Base-by-base conservation (phyloP, 2,113 vertebrate species). In the Prunella himalayana region DNA sequence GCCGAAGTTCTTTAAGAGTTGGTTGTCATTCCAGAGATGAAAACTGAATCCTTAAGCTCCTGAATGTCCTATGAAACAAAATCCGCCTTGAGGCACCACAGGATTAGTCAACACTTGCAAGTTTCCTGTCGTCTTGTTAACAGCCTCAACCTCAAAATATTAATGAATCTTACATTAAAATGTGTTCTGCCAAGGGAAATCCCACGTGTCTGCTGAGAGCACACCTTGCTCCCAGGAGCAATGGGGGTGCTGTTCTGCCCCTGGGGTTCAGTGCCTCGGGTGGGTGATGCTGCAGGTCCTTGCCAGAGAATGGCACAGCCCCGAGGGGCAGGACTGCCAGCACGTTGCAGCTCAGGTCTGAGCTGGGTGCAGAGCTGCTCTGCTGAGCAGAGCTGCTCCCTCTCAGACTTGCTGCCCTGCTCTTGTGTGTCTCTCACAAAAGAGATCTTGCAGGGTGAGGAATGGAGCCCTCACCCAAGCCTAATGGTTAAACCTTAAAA, bases 361-460 rank as follows among this genome's bases (percentile, higher is more conserved):
- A 60, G 33, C 25, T 41, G 5, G 0, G 0, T 1, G 33, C 30
- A 37, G 24, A 49, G 42, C 50, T 66, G 69, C 65, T 25, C 51
- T 47, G 47, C 51, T 33, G 24, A 63, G 39, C 31, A n/a, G 59
- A 61, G 22, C 2, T 51, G 37, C 42, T 44, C 45, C 1, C 1
- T 41, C 30, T 68, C 1, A 1, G 59, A 86, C 42, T 3, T 10
- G 33, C 51, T 84, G 25, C 21, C 27, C 41, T 54, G 41, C 35
- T 59, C 19, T 30, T 23, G 22, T 10, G 47, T 13, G 16, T 0
- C 33, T 23, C 33, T 24, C 47, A 59, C 0, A 0, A 14, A 78
- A 64, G 30, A n/a, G 18, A 73, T 9, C 16, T 69, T 0, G 0
- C 47, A 42, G 17, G 2, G 10, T 33, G 5, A 24, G 25, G 42